Base-by-base conservation (phyloP, 2,797 vertebrate species). In the Thunnus albacares region DNA sequence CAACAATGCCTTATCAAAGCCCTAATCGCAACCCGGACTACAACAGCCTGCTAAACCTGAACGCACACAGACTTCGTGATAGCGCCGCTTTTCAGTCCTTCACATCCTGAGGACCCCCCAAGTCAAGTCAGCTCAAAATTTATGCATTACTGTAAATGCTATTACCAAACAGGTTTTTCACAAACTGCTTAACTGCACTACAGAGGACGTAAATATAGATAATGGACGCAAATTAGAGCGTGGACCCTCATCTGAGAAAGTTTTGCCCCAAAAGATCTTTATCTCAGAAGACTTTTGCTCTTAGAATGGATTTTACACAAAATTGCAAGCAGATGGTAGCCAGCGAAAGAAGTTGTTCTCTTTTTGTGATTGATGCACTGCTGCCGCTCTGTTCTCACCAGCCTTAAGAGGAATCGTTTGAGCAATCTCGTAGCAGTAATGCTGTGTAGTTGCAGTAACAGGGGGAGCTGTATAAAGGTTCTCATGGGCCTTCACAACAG, bases 311-410 rank as follows among this genome's bases (percentile, higher is more conserved):
- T 90, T 90, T 87, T 56, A 84, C 76, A 68, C 65, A 2, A 84
- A 94, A 94, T 92, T 91, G 88, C 87, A 77, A 90, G 74, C 93
- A 94, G 89, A 92, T 93, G 93, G 75, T 71, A 45, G 61, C 80
- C 58, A 5, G 69, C 35, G 24, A 51, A 41, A 74, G 67, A 87
- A 24, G 74, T 82, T 70, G 15, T 43, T 4, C 57, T 78, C 75
- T 77, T 59, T 79, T 28, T 63, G 69, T 62, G 77, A 88, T 86
- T 80, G 84, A 85, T 88, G 67, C 76, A 69, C 28, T 78, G 45
- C 69, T 66, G 84, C 68, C 69, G 69, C 53, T 7, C 38, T 47
- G 71, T 73, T 87, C 77, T 77, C 82, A 73, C 55, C 78, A 69
- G 57, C 72, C 71, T 71, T 7, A 22, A 64, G 72, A 79, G 61